phyloP scores from a whole-genome alignment of 2,888 invertebrate genomes.

The Endomychus coccineus region DNA sequence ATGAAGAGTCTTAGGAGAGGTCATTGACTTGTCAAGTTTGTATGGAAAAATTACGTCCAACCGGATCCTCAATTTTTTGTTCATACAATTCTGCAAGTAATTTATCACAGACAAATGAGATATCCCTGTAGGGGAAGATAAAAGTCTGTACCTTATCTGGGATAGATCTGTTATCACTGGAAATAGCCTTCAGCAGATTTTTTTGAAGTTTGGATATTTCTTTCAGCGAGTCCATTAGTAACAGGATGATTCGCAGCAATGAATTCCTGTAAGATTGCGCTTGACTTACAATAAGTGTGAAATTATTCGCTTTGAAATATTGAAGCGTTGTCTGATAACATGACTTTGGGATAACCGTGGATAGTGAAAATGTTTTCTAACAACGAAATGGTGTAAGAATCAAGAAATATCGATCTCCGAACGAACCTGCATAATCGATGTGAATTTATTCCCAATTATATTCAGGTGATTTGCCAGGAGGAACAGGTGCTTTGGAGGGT shows the following conservation, averaged over 20 bases:
- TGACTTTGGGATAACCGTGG: background rate
- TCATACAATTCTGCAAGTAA: background rate
- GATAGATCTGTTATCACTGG: background rate
- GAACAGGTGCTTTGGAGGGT: too few relatives aligned
- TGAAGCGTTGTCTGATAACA: background rate
- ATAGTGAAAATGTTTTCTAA: background rate
- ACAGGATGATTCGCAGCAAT: background rate
- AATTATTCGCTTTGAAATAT: too few relatives aligned
- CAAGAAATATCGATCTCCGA: background rate
- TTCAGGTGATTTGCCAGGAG: background rate
- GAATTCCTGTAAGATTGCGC: background rate
- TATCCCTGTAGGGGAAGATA: background rate
- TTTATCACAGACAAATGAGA: slow-evolving; percentile 1
- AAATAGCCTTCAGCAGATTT: too few relatives aligned
- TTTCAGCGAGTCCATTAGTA: background rate
- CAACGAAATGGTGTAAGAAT: background rate
- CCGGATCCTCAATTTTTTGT: background rate
- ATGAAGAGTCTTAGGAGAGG: background rate
- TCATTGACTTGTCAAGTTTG: background rate
- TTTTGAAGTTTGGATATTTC: background rate
- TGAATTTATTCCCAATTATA: background rate
- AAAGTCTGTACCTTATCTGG: background rate
- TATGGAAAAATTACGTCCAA: background rate
- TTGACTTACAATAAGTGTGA: too few relatives aligned
- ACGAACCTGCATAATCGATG: background rate